phyloP scores from a whole-genome alignment of 2,113 vertebrate genomes.

The Pachypanchax playfairii region DNA sequence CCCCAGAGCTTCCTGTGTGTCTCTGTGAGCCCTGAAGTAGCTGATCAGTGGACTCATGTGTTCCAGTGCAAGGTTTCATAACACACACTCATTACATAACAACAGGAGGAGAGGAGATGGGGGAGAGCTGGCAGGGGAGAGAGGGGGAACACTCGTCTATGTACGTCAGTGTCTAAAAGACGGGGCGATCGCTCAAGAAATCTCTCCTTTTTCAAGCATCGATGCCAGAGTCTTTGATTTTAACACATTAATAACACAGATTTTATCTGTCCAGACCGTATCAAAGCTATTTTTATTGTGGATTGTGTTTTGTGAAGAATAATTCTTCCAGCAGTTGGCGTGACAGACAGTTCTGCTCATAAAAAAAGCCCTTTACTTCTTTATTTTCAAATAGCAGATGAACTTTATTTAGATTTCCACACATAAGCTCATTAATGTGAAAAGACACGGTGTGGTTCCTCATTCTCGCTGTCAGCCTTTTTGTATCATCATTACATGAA shows the following conservation, averaged over 20 bases:
- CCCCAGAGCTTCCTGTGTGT: conserved; percentile 28
- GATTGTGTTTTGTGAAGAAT: conserved; percentile 30
- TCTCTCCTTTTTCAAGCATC: conserved; percentile 18
- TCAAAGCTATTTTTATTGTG: conserved; percentile 42
- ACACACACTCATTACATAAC: conserved; percentile 75
- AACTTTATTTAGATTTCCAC: conserved; percentile 11
- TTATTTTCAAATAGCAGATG: conserved; percentile 3
- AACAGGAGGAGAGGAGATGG: conserved; percentile 46
- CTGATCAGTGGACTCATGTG: conserved; percentile 64
- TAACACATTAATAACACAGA: conserved; percentile 10
- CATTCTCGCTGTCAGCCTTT: conserved; percentile 4
- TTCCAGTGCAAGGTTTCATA: conserved; percentile 77
- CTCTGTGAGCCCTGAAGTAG: conserved; percentile 14
- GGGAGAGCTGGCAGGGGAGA: conserved; percentile 20
- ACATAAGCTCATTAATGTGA: conserved; percentile 26
- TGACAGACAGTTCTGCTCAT: conserved; percentile 16
- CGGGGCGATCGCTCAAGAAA: conserved; percentile 59
- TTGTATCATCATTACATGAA: conserved; percentile 11
- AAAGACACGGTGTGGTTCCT: conserved; percentile 6
- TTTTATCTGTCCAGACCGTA: not conserved
- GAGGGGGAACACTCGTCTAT: conserved; percentile 37
- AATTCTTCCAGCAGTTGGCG: conserved; percentile 17
- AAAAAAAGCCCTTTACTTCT: conserved; percentile 1
- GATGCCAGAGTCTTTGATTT: conserved; percentile 19
- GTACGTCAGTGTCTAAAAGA: conserved; percentile 57